Base-by-base conservation (phyloP, 2,797 vertebrate species). In the Notolabrus celidotus region DNA sequence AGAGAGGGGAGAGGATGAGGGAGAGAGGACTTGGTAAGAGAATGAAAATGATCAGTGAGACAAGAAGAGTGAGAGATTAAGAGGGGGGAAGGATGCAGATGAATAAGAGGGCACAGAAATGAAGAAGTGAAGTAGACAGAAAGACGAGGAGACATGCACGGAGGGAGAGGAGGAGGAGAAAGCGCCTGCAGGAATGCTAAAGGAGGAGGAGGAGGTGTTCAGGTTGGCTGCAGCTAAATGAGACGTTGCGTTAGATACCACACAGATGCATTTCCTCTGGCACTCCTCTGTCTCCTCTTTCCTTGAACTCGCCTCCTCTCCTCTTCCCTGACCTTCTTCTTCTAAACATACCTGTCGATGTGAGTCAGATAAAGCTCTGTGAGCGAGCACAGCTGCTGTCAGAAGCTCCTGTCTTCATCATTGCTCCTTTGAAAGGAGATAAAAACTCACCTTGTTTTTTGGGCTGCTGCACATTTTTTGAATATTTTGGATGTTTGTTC, bases 221-320 rank as follows among this genome's bases (percentile, higher is more conserved):
- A 81, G 82, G 69, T 71, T 47, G 67, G 69, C 60, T 84, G 77
- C 64, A 78, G 27, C 71, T 67, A 77, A 84, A 87, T 86, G 75
- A 87, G 72, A 83, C 68, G 36, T 82, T 74, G 45, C 2, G 60
- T 70, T 45, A 31, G 74, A 80, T 67, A 23, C 77, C 74, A 70
- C 73, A 76, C 59, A 36, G 63, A 72, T 59, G 43, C 61, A 55
- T 79, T 84, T 84, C 84, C 79, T 59, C 50, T 57, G 27, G 16
- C 15, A 4, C 53, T 66, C 31, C 68, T 63, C 7, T 17, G 71
- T 3, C 17, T 64, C 10, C 50, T 52, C 7, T 15, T 43, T 43
- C 25, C 38, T 39, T 45, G 10, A 1, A 41, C 23, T 50, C 62
- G 16, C 54, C 31, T 56, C 56, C 38, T 56, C 33, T 22, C 17